Base-by-base conservation (phyloP, 2,113 vertebrate genomes). In the Lontra canadensis region DNA sequence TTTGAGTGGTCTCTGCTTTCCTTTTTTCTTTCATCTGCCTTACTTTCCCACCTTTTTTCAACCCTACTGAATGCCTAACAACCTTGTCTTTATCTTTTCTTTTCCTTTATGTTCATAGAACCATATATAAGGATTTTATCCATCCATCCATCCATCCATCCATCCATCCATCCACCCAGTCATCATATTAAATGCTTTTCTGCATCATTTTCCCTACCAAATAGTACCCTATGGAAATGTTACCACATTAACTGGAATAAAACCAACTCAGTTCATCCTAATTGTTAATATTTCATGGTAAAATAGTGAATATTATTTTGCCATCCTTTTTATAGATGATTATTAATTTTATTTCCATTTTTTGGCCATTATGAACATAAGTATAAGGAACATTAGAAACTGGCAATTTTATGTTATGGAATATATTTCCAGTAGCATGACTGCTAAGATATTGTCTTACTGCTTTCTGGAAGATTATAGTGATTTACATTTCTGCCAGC, bases 311-410 rank as follows among this genome's bases (percentile, higher is more conserved):
- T 80, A 82, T 67, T 81, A 44, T 42, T 90, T 47, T 85, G 26
- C 13, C 13, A 49, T n/a, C 90, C 29, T 3, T 90, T 52, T 93
- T 76, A 47, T 78, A 36, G 31, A 59, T 78, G 42, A 84, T 1
- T 36, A 76, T 92, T 94, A 9, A 49, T 67, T 96, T 92, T 96
- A 11, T 74, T 92, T 89, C 6, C n/a, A 21, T 14, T 44, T 74
- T 92, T 84, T 90, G 73, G 71, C 49, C 23, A 20, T 42, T 49
- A 57, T 57, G 21, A 49, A 59, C 7, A 84, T 79, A 80, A 92
- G n/a, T 42, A 69, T 6, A 88, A 82, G 21, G 34, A 71, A 79
- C 8, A 47, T 81, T 80, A 12, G 91, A 8, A 18, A 34, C 3
- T 86, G 10, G 34, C 73, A 36, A 65, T 65, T 88, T 93, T 92